Percentiles rank a stretch among this genome's conserved stretches.
phyloP scores from a whole-genome alignment of 2,113 vertebrate genomes.

The Edolisoma coerulescens region DNA sequence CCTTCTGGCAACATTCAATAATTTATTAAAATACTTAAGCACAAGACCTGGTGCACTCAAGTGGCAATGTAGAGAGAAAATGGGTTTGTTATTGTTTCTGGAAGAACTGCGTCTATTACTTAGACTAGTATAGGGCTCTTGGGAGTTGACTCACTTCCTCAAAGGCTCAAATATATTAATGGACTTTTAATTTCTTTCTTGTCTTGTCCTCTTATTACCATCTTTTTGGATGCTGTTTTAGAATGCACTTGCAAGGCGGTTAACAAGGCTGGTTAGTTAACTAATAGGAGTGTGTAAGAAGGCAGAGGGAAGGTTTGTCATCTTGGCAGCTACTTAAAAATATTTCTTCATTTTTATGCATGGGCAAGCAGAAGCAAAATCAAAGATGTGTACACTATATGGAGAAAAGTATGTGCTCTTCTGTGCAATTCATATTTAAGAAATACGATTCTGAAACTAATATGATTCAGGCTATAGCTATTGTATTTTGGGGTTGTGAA shows the following conservation, averaged over 20 bases:
- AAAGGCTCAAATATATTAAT: not conserved
- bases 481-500: not conserved
- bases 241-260: not conserved
- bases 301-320: not conserved
- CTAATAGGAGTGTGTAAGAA: not conserved
- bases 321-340: not conserved
- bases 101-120: not conserved
- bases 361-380: not conserved
- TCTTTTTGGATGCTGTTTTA: not conserved
- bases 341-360: not conserved
- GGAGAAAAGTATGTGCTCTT: not conserved
- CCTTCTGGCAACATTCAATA: constrained; percentile 27
- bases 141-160: constrained; percentile 24
- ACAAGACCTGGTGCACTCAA: not conserved
- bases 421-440: not conserved
- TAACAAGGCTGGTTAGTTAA: not conserved
- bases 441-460: not conserved
- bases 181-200: not conserved
- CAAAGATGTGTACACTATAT: not conserved
- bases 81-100: constrained; percentile 30
- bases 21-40: constrained; percentile 47
- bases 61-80: not conserved
- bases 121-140: not conserved
- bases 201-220: not conserved
- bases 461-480: not conserved